Evolutionary conservation across 92 coral and sea anemone genomes (phyloP), one percentile per base, ranked within the genome.

Genomic region (Phenganax marumi): DNA sequence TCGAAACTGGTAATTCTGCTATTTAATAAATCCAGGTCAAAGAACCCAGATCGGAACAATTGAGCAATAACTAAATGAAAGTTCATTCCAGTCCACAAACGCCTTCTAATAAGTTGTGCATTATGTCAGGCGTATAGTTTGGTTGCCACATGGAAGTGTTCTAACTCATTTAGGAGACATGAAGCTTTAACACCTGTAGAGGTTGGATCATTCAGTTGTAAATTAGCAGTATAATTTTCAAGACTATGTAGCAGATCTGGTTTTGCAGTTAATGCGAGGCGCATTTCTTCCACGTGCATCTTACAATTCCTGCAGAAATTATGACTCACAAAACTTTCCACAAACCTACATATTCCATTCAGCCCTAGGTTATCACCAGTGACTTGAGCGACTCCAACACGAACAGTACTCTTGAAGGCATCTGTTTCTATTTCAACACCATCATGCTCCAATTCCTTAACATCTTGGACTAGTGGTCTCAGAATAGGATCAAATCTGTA

Each of bases 41-140:
- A 71, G 7, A 71, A 21, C 7, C 19, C 55, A 8, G 10, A 13
- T 10, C 17, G 76, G 19, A 71, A 6, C 18, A 71, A 50, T 0
- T 71, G 0, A 10, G 76, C 76, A 6, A 71, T 14, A 8, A 71
- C 76, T 50, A 71, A 53, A 71, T 71, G 19, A 26, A 71, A n/a
- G n/a, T n/a, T n/a, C n/a, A 43, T 64, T 64, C 70, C 13, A 64
- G 70, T 7, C 73, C 73, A 25, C 22, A 43, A 43, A 71, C 57
- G 7, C 76, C 76, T 50, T 71, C 76, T 53, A 71, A n/a, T 24
- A 71, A 47, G 43, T 50, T 22, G 33, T 71, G 76, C 76, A 71
- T 71, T 8, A 71, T 43, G 33, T 71, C 76, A 8, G 76, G 76
- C 21, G 55, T 53, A 71, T 71, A 71, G 33, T 71, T 71, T 71